Evolutionary conservation across 2,888 invertebrate genomes (phyloP).

Genomic region (Acanthosepion lycidas): DNA sequence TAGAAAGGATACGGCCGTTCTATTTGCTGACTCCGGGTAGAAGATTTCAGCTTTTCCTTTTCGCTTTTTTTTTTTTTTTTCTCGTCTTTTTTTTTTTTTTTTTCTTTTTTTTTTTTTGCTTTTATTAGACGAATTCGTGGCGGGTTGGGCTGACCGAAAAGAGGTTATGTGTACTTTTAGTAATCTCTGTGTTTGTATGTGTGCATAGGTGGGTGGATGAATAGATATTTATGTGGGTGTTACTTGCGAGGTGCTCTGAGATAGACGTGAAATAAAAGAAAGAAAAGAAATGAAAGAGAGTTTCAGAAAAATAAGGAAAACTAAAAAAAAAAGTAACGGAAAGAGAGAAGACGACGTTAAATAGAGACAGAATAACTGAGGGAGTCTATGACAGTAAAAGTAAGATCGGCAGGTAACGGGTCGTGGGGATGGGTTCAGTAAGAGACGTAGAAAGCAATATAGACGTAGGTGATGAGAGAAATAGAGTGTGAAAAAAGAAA

Average conservation of each 20-base stretch:
- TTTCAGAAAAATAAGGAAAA: not conserved
- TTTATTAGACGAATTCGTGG: not conserved
- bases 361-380: rapidly evolving
- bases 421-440: too few species aligned
- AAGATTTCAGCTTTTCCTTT: not conserved
- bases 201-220: too few species aligned
- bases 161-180: constrained; percentile 16
- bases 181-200: not conserved
- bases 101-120: not conserved
- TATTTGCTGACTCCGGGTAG: not conserved
- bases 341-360: not conserved
- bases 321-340: not conserved
- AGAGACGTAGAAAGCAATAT: too few species aligned
- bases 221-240: too few species aligned
- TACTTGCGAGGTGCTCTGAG: not conserved
- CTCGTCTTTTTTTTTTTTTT: not conserved
- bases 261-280: too few species aligned
- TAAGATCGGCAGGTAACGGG: too few species aligned
- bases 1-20: not conserved
- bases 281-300: not conserved
- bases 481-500: too few species aligned
- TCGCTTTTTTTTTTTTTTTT: not conserved
- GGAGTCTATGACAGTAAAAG: not conserved
- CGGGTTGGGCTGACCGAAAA: not conserved
- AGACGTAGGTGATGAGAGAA: too few species aligned